Conservation (phyloP, 2,888 invertebrate species). For the Sinopyrophorus schimmeli region DNA sequence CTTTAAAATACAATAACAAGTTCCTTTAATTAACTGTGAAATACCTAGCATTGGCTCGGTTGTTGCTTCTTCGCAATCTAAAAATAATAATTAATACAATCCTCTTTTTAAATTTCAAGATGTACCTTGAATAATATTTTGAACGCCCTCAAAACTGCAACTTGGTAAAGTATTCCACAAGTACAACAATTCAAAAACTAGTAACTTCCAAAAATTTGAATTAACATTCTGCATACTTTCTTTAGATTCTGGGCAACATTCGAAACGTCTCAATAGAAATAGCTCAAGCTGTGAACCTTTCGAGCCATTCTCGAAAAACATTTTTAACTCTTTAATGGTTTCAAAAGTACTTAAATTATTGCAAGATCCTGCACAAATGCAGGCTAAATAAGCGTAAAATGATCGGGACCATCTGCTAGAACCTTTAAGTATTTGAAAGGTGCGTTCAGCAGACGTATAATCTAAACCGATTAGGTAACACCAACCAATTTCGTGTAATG, state of each 20-base stretch:
- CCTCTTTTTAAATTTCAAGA: too few species aligned
- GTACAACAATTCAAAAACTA: constrained; percentile 68
- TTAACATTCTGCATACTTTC: constrained; percentile 39
- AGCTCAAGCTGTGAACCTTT: constrained; percentile 50
- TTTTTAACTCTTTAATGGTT: constrained; percentile 44
- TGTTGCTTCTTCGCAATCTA: constrained; percentile 48
- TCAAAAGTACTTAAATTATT: constrained; percentile 39
- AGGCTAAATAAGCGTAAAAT: constrained; percentile 67
- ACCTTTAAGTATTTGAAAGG: constrained; percentile 60
- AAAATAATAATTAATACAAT: constrained; percentile 22
- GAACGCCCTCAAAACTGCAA: constrained; percentile 54
- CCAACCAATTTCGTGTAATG: constrained; percentile 67
- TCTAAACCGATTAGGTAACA: constrained; percentile 65
- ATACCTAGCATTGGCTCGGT: constrained; percentile 63
- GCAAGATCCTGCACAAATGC: constrained; percentile 49
- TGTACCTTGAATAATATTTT: constrained; percentile 54
- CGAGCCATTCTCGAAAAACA: constrained; percentile 40
- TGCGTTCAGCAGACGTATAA: constrained; percentile 59
- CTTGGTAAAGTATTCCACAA: constrained; percentile 70
- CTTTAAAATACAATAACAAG: constrained; percentile 55
- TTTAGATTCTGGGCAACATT: constrained; percentile 43
- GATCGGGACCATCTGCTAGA: constrained; percentile 68
- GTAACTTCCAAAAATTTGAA: constrained; percentile 59
- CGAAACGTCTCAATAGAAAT: constrained; percentile 45
- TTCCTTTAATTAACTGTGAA: constrained; percentile 59